A percentile compares a stretch with the other conserved stretches of the same genome.
These are phyloP conservation scores for Nycticorax nycticorax DNA, from an alignment of 2,113 vertebrate species.

Conservation along the genomic window DNA sequence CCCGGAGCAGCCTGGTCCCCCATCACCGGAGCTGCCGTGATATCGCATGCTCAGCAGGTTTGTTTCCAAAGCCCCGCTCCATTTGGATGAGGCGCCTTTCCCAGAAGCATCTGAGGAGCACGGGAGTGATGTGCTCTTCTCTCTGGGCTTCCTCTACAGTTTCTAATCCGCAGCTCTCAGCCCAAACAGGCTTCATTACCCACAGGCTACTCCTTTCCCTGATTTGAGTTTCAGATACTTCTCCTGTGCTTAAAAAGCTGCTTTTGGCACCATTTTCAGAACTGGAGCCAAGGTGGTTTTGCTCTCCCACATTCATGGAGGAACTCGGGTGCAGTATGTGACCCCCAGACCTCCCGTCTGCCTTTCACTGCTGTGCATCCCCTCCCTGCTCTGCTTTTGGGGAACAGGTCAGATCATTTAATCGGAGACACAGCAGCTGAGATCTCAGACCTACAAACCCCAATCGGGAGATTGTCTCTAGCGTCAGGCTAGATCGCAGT, in stretches of 20 bases:
- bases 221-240: not conserved
- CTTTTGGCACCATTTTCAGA: not conserved
- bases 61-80: not conserved
- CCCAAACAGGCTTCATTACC: not conserved
- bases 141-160: not conserved
- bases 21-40: not conserved
- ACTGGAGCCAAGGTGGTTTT: not conserved
- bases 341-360: not conserved
- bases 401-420: fast-evolving
- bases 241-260: not conserved
- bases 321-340: not conserved
- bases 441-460: not conserved
- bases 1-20: not conserved
- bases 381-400: not conserved
- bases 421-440: not conserved
- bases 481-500: fast-evolving
- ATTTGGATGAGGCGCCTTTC: not conserved
- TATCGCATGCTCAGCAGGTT: not conserved
- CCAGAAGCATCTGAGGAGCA: not conserved
- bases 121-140: not conserved
- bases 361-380: fast-evolving
- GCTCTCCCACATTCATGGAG: not conserved
- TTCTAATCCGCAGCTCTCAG: not conserved
- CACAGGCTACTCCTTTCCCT: not conserved
- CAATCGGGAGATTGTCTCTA: fast-evolving